Evolutionary conservation across 2,888 invertebrate genomes (phyloP).

Genomic region (Subacronicta megacephala): DNA sequence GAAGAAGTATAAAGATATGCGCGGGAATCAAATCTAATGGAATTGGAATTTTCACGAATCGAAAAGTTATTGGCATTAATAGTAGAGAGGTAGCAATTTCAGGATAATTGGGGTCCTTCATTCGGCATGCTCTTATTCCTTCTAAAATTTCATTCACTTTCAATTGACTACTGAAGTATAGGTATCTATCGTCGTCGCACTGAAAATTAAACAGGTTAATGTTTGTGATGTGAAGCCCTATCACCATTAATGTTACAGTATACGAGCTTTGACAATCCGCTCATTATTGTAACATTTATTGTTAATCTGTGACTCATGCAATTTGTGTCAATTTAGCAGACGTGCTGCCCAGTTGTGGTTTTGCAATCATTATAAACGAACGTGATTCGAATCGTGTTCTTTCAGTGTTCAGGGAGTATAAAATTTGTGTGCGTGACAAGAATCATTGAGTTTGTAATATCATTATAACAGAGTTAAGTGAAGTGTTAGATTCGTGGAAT

Average conservation of each 20-base stretch:
- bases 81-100: conserved; percentile 70
- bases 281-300: conserved; percentile 59
- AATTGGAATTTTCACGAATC: conserved; percentile 88
- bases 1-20: conserved; percentile 85
- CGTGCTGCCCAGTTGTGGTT: conserved; percentile 72
- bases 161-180: conserved; percentile 65
- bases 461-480: conserved; percentile 59
- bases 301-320: conserved; percentile 81
- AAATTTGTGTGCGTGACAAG: conserved; percentile 71
- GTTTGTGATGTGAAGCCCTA: conserved; percentile 50
- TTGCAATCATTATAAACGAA: conserved; percentile 69
- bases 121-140: conserved; percentile 80
- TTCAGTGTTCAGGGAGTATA: conserved; percentile 68
- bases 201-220: conserved; percentile 61
- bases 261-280: conserved; percentile 57
- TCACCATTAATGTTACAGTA: conserved; percentile 56
- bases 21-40: conserved; percentile 84
- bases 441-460: conserved; percentile 58
- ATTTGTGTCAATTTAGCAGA: conserved; percentile 78
- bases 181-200: conserved; percentile 58
- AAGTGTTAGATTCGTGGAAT: conserved; percentile 86
- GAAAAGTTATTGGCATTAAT: conserved; percentile 73
- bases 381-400: conserved; percentile 68
- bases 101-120: conserved; percentile 71
- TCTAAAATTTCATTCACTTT: conserved; percentile 78